A percentile compares a stretch with the other conserved stretches of the same genome.
Evolutionary conservation across 2,888 invertebrate species (phyloP).

Genomic region (Rambutsinella grinnellia): DNA sequence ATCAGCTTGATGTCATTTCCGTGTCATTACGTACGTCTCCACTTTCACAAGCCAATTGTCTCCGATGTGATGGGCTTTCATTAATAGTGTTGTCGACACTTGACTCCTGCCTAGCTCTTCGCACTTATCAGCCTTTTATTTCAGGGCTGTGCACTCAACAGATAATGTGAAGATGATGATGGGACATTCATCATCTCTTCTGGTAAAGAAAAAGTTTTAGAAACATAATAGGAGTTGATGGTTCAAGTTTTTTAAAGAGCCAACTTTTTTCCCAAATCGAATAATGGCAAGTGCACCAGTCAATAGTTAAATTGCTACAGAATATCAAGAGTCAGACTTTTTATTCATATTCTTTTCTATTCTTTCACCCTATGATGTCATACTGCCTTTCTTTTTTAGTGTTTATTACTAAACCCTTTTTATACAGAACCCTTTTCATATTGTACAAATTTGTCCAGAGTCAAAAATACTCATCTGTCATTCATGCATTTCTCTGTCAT

Average conservation of each 20-base stretch:
- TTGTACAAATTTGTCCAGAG: too few relatives aligned
- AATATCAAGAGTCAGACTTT: too few relatives aligned
- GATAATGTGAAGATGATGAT: constrained; percentile 19
- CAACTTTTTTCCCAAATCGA: constrained; percentile 22
- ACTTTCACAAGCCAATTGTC: constrained; percentile 7
- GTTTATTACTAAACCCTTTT: too few relatives aligned
- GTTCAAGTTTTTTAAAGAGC: not conserved
- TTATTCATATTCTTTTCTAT: too few relatives aligned
- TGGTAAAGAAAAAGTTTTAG: not conserved
- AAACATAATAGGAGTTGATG: not conserved
- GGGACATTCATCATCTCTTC: not conserved
- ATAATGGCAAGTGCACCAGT: constrained; percentile 38
- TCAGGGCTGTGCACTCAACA: constrained; percentile 31
- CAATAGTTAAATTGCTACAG: too few relatives aligned
- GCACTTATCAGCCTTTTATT: constrained; percentile 11
- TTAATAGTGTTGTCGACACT: constrained; percentile 37
- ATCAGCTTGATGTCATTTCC: constrained; percentile 40
- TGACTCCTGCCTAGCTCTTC: constrained; percentile 32
- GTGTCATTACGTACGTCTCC: constrained; percentile 46
- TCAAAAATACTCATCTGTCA: too few relatives aligned
- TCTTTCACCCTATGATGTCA: too few relatives aligned
- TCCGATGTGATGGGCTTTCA: constrained; percentile 23
- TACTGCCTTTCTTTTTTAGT: too few relatives aligned
- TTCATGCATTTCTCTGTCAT: too few relatives aligned
- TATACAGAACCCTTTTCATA: too few relatives aligned